phyloP scores from a whole-genome alignment of 1,140 invertebrate genomes.

The Pantala flavescens region DNA sequence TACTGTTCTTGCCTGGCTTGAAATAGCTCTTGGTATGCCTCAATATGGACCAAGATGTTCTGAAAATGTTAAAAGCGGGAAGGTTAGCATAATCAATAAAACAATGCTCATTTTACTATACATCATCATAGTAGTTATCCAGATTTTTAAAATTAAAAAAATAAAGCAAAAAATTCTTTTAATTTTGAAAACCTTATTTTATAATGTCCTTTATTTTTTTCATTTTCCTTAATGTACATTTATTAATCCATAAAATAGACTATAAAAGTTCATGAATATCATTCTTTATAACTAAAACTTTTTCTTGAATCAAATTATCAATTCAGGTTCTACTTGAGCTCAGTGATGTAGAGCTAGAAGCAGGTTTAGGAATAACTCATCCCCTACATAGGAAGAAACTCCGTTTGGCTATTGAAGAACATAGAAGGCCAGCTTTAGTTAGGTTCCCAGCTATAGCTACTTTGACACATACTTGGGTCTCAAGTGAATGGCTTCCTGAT shows the following conservation, averaged over 20 bases:
- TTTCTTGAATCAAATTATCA: not conserved
- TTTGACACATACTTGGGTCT: conserved; percentile 82
- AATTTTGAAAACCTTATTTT: too few relatives aligned
- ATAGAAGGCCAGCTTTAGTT: conserved; percentile 70
- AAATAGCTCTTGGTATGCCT: conserved; percentile 85
- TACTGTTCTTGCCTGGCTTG: conserved; percentile 86
- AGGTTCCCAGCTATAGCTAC: conserved; percentile 76
- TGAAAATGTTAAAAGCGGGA: conserved; percentile 89
- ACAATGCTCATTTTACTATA: too few relatives aligned
- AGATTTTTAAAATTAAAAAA: too few relatives aligned
- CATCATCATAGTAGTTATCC: too few relatives aligned
- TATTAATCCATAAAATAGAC: too few relatives aligned
- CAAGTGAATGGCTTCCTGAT: conserved; percentile 82
- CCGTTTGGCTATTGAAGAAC: conserved; percentile 86
- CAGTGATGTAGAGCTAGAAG: conserved; percentile 77
- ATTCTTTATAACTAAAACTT: not conserved
- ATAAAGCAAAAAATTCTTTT: too few relatives aligned
- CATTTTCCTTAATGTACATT: too few relatives aligned
- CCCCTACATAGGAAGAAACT: conserved; percentile 87
- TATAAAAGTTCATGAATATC: too few relatives aligned
- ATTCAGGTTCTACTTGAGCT: conserved; percentile 73
- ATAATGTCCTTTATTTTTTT: too few relatives aligned
- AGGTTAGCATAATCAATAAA: conserved; percentile 42
- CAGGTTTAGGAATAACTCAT: conserved; percentile 75
- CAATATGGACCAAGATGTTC: conserved; percentile 81